Evolutionary conservation across 2,888 invertebrate genomes (phyloP), one percentile per base, ranked within the genome.

Genomic region (Neoscelio sp.): DNA sequence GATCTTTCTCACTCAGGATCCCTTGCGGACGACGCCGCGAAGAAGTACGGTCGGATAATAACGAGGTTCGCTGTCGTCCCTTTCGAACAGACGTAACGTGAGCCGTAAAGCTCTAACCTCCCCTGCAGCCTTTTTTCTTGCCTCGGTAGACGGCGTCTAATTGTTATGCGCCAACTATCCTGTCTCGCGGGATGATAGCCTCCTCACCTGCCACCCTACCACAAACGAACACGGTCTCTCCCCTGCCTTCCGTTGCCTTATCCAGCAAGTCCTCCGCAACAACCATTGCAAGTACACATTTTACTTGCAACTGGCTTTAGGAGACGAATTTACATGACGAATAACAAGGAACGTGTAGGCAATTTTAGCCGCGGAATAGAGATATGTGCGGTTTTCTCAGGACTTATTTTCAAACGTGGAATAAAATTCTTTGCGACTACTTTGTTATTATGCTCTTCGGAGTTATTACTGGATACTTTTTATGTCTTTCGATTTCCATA

Each of bases 21-120:
- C 74, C 56, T 46, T 60, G 73, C 73, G 82, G 83, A 83, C 80
- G 81, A 83, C 83, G 84, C 85, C 84, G 83, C 83, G 86, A 87
- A 87, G 85, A 88, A 87, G 87, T 84, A 83, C 87, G 86, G 87
- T 84, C 85, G 85, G 88, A 88, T 90, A 89, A 89, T 89, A 89
- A 89, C 89, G 87, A 89, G 89, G 88, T 87, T 88, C 86, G 86
- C 85, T 88, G 89, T 89, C 88, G 87, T 88, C 87, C 85, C 85
- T 87, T 85, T 85, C 84, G 85, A 85, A 82, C 85, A 84, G 85
- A 86, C 85, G 85, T 82, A 86, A 84, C 85, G 84, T 84, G 82
- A 86, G 86, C 86, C 87, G 85, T 89, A 89, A 88, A 89, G 77
- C 76, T 76, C 74, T 52, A 71, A 75, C 73, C 65, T 74, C 70